phyloP scores from a whole-genome alignment of 2,888 invertebrate genomes.

The Leptinotarsa haldemani region DNA sequence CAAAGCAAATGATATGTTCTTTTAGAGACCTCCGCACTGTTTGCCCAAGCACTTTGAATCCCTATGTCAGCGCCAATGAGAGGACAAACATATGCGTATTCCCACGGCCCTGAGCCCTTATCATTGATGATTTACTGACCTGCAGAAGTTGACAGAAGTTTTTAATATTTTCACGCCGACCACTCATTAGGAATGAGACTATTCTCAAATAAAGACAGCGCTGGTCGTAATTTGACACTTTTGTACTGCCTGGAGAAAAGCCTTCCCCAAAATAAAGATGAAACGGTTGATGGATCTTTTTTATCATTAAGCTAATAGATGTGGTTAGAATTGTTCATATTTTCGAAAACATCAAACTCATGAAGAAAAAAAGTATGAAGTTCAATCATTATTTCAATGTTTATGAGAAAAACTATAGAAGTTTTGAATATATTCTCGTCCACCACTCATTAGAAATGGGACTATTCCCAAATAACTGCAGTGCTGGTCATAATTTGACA shows the following conservation, averaged over 20 bases:
- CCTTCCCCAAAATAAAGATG: no score
- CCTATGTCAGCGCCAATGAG: constrained; percentile 58
- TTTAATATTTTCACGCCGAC: not conserved
- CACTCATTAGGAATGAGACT: not conserved
- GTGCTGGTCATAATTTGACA: no score
- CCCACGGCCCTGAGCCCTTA: constrained; percentile 48
- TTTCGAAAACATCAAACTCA: no score
- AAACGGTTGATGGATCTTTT: no score
- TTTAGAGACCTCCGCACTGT: constrained; percentile 59
- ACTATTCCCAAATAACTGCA: no score
- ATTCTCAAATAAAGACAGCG: not conserved
- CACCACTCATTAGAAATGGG: no score
- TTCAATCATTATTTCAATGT: no score
- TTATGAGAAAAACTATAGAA: no score
- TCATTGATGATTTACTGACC: constrained; percentile 37
- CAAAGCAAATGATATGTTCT: constrained; percentile 52
- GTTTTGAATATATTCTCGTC: no score
- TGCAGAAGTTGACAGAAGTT: constrained; percentile 17
- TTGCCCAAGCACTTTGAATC: constrained; percentile 65
- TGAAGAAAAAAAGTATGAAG: no score
- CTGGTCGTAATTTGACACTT: not conserved
- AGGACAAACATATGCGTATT: constrained; percentile 51
- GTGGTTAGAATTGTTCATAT: no score
- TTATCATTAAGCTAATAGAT: no score
- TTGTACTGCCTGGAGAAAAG: not conserved